Evolutionary conservation across 2,888 invertebrate genomes (phyloP).

Genomic region (Plutella xylostella): DNA sequence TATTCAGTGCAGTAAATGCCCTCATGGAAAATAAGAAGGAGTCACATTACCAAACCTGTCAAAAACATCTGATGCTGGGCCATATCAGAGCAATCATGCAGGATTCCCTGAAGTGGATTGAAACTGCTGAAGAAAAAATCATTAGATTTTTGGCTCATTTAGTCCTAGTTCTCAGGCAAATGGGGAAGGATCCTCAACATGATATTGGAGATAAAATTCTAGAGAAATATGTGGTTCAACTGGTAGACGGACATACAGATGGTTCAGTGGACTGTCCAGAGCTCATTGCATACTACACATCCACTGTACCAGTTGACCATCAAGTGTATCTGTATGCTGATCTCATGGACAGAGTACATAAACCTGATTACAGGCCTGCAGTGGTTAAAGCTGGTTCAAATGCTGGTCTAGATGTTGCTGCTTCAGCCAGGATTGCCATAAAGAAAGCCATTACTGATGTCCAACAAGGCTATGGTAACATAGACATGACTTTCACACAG

Average conservation of each 20-base stretch:
- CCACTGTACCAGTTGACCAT: conserved; percentile 74
- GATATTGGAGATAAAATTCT: conserved; percentile 81
- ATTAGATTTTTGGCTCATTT: conserved; percentile 88
- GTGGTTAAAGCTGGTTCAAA: conserved; percentile 78
- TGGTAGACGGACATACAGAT: conserved; percentile 70
- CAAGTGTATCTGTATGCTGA: conserved; percentile 74
- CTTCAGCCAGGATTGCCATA: conserved; percentile 86
- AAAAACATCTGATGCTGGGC: conserved; percentile 87
- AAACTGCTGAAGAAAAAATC: conserved; percentile 66
- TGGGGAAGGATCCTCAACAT: conserved; percentile 78
- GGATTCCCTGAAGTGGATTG: conserved; percentile 76
- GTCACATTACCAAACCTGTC: conserved; percentile 80
- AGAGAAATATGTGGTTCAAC: conserved; percentile 76
- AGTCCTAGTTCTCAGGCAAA: conserved; percentile 82
- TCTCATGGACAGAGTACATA: conserved; percentile 75
- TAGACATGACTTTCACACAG: conserved; percentile 72
- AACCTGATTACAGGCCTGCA: conserved; percentile 72
- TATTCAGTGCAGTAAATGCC: conserved; percentile 55
- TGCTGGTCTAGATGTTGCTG: conserved; percentile 85
- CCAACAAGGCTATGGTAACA: conserved; percentile 55
- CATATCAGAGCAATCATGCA: conserved; percentile 80
- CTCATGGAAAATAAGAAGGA: conserved; percentile 68
- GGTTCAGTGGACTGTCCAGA: conserved; percentile 75
- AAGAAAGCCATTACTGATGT: conserved; percentile 73
- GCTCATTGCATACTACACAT: conserved; percentile 87